Conservation (phyloP, 2,113 vertebrate genomes). For the Euleptes europaea region DNA sequence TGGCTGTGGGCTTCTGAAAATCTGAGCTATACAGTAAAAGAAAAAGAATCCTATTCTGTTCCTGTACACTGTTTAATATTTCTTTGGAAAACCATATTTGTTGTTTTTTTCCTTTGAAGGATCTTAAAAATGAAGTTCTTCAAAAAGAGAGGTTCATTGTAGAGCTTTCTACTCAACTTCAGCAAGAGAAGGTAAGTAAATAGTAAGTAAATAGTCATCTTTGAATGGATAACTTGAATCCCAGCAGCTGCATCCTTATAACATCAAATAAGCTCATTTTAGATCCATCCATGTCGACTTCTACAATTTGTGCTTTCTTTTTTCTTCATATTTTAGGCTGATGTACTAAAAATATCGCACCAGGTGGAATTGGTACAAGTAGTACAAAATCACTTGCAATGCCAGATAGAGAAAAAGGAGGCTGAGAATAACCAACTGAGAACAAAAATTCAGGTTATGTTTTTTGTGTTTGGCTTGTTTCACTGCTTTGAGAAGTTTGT, state of each 20-base stretch:
- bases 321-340: slow-evolving; percentile 70
- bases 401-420: slow-evolving; percentile 85
- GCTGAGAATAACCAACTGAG: slow-evolving; percentile 82
- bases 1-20: background rate
- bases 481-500: slow-evolving; percentile 21
- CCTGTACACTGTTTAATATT: background rate
- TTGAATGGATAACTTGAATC: background rate
- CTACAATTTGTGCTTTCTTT: slow-evolving; percentile 10
- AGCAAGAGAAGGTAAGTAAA: slow-evolving; percentile 80
- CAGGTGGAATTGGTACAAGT: slow-evolving; percentile 76
- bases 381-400: slow-evolving; percentile 78
- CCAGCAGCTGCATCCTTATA: background rate
- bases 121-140: slow-evolving; percentile 76
- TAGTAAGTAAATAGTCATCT: slow-evolving; percentile 63
- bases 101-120: slow-evolving; percentile 66
- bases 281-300: background rate
- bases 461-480: slow-evolving; percentile 32
- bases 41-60: background rate
- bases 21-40: background rate
- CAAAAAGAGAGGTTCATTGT: slow-evolving; percentile 75
- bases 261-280: background rate
- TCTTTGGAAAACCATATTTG: background rate
- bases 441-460: slow-evolving; percentile 79
- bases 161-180: slow-evolving; percentile 76
- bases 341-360: slow-evolving; percentile 66